phyloP scores from a whole-genome alignment of 92 coral and sea anemone genomes.

The Phymanthus crucifer region DNA sequence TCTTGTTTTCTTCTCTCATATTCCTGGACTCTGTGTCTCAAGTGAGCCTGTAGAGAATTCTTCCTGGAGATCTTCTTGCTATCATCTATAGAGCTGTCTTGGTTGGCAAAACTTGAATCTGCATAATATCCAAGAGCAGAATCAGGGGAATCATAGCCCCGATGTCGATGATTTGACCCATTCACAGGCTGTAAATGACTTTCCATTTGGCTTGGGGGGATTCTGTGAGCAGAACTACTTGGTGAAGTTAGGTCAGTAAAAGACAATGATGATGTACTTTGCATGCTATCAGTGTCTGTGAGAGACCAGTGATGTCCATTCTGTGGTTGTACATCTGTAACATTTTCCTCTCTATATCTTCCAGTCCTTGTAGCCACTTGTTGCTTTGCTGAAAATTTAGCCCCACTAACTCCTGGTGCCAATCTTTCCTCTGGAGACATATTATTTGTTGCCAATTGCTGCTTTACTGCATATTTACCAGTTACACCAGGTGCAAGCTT shows the following conservation, averaged over 20 bases:
- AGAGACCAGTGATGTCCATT: constrained; percentile 12
- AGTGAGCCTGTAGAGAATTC: constrained; percentile 81
- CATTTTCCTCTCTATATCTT: constrained; percentile 17
- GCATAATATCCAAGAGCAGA: constrained; percentile 37
- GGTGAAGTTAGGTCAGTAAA: constrained; percentile 66
- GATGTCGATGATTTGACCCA: constrained; percentile 12
- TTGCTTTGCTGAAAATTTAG: constrained; percentile 25
- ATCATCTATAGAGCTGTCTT: constrained; percentile 70
- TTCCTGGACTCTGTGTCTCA: constrained; percentile 62
- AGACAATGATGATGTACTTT: constrained; percentile 79
- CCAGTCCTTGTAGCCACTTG: neutral
- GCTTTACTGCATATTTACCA: constrained; percentile 39
- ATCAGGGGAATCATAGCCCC: constrained; percentile 39
- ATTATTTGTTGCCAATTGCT: neutral
- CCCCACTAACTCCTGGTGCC: constrained; percentile 47
- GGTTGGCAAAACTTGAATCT: constrained; percentile 63
- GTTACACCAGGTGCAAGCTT: constrained; percentile 41
- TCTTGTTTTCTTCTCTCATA: constrained; percentile 47
- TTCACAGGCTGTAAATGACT: constrained; percentile 24
- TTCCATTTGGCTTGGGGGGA: constrained; percentile 1
- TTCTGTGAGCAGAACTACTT: constrained; percentile 8
- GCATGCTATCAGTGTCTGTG: constrained; percentile 75
- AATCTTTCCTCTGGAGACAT: constrained; percentile 17
- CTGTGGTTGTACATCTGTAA: neutral
- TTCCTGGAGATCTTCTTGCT: constrained; percentile 60